Conservation (phyloP, 1,140 invertebrate genomes). For the Sipha flava region DNA sequence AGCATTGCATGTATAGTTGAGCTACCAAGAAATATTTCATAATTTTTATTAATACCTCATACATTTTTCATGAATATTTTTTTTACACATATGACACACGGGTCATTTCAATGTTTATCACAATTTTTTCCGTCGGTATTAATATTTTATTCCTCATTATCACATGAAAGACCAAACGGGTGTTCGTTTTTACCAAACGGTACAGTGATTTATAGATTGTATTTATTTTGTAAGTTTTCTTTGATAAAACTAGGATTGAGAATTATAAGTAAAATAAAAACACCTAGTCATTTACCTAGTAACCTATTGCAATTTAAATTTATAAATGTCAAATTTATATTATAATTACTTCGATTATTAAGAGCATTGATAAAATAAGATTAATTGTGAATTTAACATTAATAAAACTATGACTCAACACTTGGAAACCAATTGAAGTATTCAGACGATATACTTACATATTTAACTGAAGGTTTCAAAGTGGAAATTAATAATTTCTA, state of each 20-base stretch:
- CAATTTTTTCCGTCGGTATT: neutral
- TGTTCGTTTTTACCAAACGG: neutral
- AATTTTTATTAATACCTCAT: constrained; percentile 1
- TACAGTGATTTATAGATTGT: neutral
- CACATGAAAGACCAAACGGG: constrained; percentile 28
- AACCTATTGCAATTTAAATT: no score
- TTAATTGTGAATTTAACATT: neutral
- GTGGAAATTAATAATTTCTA: neutral
- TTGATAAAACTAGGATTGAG: neutral
- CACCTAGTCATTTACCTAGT: no score
- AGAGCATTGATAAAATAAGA: neutral
- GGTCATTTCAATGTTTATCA: neutral
- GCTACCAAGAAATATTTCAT: neutral
- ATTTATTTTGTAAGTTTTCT: neutral
- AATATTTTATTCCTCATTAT: constrained; percentile 8
- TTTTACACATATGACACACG: neutral
- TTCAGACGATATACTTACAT: neutral
- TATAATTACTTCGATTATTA: neutral
- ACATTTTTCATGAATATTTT: constrained; percentile 22
- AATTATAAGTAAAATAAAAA: neutral
- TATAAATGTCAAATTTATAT: neutral
- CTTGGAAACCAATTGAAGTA: neutral
- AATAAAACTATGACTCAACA: neutral
- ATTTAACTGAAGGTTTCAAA: neutral
- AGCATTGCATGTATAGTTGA: neutral